Evolutionary conservation across 2,888 invertebrate species (phyloP), one percentile per base, ranked within the genome.

Genomic region (Pteria penguin): DNA sequence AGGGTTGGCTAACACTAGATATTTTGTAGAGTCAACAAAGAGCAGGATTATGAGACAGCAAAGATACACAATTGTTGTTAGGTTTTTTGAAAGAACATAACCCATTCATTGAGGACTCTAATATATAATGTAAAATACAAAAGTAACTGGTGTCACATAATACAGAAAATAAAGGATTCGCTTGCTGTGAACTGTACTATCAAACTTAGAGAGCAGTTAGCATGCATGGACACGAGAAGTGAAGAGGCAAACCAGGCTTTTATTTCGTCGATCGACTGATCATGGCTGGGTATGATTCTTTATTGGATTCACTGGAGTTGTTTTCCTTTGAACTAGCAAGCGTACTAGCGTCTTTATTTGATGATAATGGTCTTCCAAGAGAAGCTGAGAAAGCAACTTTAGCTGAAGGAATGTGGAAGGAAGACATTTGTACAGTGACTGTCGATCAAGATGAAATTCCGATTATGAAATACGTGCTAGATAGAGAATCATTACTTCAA

Each of bases 71-170:
- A 2, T 33, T 52, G 5, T n/a, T 84, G 14, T n/a, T 81, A 4
- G 5, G 45, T 0, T 82, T 73, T 68, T 54, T 85, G 2, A 24
- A 62, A 26, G 77, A 79, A 0, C 73, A 71, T 45, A 81, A 69
- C 62, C 86, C 83, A 18, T 84, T 87, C 32, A 22, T n/a, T 29
- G 72, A 72, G 27, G 82, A 77, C 11, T 8, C 52, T 52, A 45
- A 18, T 18, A 65, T 86, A 87, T 80, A 62, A 83, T 87, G 29
- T 79, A 78, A 60, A 84, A 75, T 36, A 83, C 82, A 26, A 73
- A 72, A 2, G 32, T 22, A 66, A 84, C 80, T 14, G 80, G 76
- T 2, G 55, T 36, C 11, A 27, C 29, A 14, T 68, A 78, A 11
- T 18, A 74, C 27, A 36, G 18, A 11, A 58, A 22, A 36, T 36